Evolutionary conservation across 2,797 vertebrate species (phyloP).

Genomic region (Tympanoctomys barrerae): DNA sequence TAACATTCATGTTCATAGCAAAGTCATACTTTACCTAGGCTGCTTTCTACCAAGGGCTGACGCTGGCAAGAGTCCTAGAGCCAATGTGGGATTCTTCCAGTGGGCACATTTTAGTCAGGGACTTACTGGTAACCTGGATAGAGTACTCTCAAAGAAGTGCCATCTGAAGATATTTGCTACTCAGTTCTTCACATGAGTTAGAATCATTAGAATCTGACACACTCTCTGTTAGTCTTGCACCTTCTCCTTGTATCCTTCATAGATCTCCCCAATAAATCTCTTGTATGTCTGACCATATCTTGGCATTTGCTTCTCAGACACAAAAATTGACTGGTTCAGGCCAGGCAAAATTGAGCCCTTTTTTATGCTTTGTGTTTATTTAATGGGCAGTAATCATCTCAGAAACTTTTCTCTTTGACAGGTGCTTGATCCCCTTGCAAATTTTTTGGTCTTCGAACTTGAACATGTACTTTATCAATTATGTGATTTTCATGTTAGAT

Average conservation of each 20-base stretch:
- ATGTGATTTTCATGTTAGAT: too few species aligned
- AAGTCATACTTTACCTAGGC: background rate
- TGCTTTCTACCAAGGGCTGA: background rate
- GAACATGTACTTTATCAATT: too few species aligned
- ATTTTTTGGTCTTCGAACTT: too few species aligned
- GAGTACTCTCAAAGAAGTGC: background rate
- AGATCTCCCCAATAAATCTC: background rate
- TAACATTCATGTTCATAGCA: background rate
- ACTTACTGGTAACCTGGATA: background rate
- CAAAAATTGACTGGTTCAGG: background rate
- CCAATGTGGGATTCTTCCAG: background rate
- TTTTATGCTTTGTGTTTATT: background rate
- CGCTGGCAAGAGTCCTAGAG: background rate
- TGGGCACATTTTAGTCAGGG: background rate
- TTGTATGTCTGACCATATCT: background rate
- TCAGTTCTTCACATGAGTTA: background rate
- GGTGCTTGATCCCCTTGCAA: too few species aligned
- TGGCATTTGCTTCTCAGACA: conserved; percentile 26
- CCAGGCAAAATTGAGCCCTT: background rate
- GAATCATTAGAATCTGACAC: background rate
- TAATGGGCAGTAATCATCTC: too few species aligned
- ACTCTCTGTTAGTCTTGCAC: background rate
- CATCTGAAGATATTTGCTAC: background rate
- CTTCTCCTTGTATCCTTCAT: background rate
- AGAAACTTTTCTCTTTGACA: too few species aligned